Evolutionary conservation across 2,888 invertebrate species (phyloP), one percentile per base, ranked within the genome.

Genomic region (Phanerotoma sp.): DNA sequence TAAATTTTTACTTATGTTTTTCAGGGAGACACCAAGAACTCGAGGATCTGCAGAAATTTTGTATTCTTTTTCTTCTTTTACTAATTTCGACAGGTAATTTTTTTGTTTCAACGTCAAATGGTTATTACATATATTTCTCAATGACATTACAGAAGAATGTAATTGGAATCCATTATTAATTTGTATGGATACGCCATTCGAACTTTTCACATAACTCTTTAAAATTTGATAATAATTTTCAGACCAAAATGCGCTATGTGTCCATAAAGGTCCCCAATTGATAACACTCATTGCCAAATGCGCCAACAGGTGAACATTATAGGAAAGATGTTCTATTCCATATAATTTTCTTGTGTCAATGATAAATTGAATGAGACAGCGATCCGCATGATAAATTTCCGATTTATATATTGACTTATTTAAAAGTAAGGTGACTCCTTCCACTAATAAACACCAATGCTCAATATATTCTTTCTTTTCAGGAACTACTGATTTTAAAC

Each of bases 361-460:
- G 2, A 22, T 22, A 3, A 47, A 47, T 7, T 47, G 5, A 25
- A 20, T 35, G n/a, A 35, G 15, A 21, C 37, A 47, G 7, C 25
- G 10, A 7, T 20, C 13, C 5, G 47, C 47, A 47, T 47, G 35
- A 35, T 18, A 5, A 10, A 47, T n/a, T 33, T 47, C 47, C 7
- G 47, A 38, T 28, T 37, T 28, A 9, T 25, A 13, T 7, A 52
- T 52, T 10, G 38, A 38, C 5, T 13, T 37, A 38, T 45, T 45
- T 6, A 30, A 9, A 3, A 52, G 21, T 10, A 52, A 28, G 3
- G 21, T 7, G n/a, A 38, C 30, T 1, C 38, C 45, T 2, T 45
- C 45, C 4, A 52, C 51, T 30, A 45, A 30, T 10, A 52, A 37
- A 7, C 21, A 13, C 37, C 51, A 13, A 33, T n/a, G n/a, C 25